Evolutionary conservation across 2,797 vertebrate species (phyloP), one percentile per base, ranked within the genome.

Genomic region (Megaceryle alcyon): DNA sequence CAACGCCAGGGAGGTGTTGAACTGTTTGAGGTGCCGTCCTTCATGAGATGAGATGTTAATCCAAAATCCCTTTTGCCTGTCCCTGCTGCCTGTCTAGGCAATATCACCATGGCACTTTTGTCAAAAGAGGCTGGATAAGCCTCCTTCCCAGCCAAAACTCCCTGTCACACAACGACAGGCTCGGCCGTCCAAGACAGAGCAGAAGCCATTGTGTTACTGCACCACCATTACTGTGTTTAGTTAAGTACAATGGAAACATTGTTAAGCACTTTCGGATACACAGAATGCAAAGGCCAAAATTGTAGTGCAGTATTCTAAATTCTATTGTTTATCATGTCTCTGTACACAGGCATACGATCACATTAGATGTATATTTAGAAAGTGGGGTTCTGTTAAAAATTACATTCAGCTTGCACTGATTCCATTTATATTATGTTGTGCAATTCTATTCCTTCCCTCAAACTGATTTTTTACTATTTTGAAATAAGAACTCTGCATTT

Each of bases 21-120:
- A 39, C 91, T 86, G 79, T 88, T 96, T 91, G 94, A 94, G 91
- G 94, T 73, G 75, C 88, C 0, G 33, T 94, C 72, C 88, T 96
- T 94, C 88, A 31, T 26, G 71, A 94, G 94, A 94, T 71, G 87
- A 97, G 88, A 92, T 94, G 93, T 93, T 97, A 96, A 97, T 96
- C 97, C 95, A 96, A 88, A 97, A 94, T 96, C 88, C 92, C 87
- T 90, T 84, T 91, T 3, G 41, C 44, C 44, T 26, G 49, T 56
- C 82, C 71, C 87, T 81, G 86, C 83, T 93, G 93, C 83, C 92
- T 94, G 88, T 82, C 82, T 84, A 71, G 84, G 94, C 73, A 54
- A 51, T 71, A 59, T 68, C 0, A 1, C 78, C 4, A 46, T 59
- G 83, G 83, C 65, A 72, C 65, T 77, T 88, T 12, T 54, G 90